Percentiles rank a stretch among this genome's conserved stretches.
Evolutionary conservation across 2,797 vertebrate genomes (phyloP).

Genomic region (Lates japonicus): DNA sequence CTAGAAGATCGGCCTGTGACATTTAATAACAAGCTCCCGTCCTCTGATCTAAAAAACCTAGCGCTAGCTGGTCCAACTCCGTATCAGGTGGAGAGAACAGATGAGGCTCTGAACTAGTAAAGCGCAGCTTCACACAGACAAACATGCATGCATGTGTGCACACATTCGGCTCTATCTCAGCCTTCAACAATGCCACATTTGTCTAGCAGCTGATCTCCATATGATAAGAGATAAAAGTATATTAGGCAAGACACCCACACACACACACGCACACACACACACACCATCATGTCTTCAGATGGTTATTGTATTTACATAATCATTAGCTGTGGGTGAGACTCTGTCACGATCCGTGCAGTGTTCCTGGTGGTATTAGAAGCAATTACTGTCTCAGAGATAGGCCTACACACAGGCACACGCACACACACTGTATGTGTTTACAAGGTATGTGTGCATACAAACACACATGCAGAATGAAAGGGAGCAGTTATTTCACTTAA

Average conservation of each 20-base stretch:
- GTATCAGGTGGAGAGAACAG: conserved; percentile 68
- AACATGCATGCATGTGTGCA: conserved; percentile 41
- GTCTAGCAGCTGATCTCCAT: conserved; percentile 69
- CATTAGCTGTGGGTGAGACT: conserved; percentile 72
- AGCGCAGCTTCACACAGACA: conserved; percentile 44
- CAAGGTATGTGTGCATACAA: background rate
- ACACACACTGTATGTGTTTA: background rate
- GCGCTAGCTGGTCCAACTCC: conserved; percentile 53
- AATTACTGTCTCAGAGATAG: conserved; percentile 60
- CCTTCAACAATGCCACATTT: conserved; percentile 75
- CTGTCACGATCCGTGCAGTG: conserved; percentile 63
- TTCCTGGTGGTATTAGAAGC: conserved; percentile 58
- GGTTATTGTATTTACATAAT: conserved; percentile 77
- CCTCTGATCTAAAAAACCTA: conserved; percentile 65
- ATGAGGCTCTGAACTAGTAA: conserved; percentile 62
- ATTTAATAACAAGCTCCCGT: conserved; percentile 72
- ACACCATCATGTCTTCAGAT: conserved; percentile 63
- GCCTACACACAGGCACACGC: conserved; percentile 8
- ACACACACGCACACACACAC: conserved; percentile 43
- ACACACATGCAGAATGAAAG: background rate
- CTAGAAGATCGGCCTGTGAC: conserved; percentile 74
- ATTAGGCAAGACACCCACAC: conserved; percentile 59
- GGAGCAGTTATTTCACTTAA: background rate
- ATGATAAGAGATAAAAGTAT: conserved; percentile 73
- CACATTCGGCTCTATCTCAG: conserved; percentile 36